Conservation (phyloP, 2,113 vertebrate genomes). For the Suricata suricatta region DNA sequence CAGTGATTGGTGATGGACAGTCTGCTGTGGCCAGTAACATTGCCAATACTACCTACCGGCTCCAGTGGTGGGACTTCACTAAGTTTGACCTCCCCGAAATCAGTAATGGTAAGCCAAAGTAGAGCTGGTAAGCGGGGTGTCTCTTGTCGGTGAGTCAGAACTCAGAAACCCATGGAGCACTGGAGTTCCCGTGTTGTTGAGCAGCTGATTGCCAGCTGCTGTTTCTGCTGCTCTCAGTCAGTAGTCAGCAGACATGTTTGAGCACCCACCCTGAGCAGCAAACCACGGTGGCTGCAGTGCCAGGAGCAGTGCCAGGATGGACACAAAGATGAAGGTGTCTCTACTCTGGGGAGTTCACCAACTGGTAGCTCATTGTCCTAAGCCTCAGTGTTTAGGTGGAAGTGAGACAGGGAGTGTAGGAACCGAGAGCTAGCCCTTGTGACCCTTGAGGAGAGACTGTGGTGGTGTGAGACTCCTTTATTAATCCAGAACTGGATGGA, state of each 20-base stretch:
- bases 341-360: not conserved
- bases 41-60: conserved; percentile 97
- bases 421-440: not conserved
- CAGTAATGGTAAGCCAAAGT: conserved; percentile 93
- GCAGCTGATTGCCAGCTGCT: not conserved
- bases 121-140: not conserved
- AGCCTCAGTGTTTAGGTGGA: not conserved
- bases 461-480: not conserved
- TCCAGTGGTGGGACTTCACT: conserved; percentile 99
- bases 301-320: not conserved
- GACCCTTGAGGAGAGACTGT: not conserved
- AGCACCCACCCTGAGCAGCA: not conserved
- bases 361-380: not conserved
- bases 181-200: not conserved
- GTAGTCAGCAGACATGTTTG: not conserved
- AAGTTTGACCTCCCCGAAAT: conserved; percentile 99
- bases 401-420: not conserved
- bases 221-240: not conserved
- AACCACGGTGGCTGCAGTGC: not conserved
- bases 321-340: not conserved
- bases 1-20: conserved; percentile 98
- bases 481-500: not conserved
- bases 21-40: conserved; percentile 99
- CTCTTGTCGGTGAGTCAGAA: not conserved
- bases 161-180: not conserved